Conservation (phyloP, 2,113 vertebrate genomes). For the Galbula dea region DNA sequence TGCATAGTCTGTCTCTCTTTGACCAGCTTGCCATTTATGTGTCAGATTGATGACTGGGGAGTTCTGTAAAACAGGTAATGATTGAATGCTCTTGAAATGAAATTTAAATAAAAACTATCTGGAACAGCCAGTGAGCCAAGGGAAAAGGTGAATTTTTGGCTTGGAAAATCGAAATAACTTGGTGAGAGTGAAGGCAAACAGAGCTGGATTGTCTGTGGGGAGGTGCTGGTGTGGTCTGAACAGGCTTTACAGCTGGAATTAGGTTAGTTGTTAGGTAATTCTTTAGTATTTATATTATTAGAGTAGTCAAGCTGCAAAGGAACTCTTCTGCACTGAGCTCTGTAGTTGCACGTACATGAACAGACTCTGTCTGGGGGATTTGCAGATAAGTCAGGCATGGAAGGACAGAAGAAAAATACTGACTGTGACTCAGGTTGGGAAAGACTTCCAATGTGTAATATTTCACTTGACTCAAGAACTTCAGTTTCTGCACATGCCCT, state of each 20-base stretch:
- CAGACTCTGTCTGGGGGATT: not conserved
- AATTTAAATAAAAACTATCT: constrained; percentile 35
- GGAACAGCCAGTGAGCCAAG: not conserved
- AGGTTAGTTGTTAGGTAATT: not conserved
- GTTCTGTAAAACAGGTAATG: constrained; percentile 33
- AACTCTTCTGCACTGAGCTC: not conserved
- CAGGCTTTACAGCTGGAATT: not conserved
- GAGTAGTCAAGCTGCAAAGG: not conserved
- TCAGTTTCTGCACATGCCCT: not conserved
- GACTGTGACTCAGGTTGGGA: not conserved
- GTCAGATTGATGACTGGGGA: not conserved
- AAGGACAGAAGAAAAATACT: not conserved
- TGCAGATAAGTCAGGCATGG: not conserved
- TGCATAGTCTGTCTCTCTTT: not conserved
- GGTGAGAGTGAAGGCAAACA: constrained; percentile 20
- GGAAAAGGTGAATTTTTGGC: not conserved
- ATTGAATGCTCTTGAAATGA: not conserved
- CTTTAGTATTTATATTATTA: not conserved
- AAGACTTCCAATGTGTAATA: not conserved
- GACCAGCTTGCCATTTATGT: constrained; percentile 20
- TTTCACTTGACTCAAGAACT: not conserved
- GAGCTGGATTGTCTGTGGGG: not conserved
- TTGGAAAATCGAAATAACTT: not conserved
- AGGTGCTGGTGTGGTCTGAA: not conserved
- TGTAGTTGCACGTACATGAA: fast-evolving